phyloP scores from a whole-genome alignment of 2,888 invertebrate genomes.

The Lysandra bellargus region DNA sequence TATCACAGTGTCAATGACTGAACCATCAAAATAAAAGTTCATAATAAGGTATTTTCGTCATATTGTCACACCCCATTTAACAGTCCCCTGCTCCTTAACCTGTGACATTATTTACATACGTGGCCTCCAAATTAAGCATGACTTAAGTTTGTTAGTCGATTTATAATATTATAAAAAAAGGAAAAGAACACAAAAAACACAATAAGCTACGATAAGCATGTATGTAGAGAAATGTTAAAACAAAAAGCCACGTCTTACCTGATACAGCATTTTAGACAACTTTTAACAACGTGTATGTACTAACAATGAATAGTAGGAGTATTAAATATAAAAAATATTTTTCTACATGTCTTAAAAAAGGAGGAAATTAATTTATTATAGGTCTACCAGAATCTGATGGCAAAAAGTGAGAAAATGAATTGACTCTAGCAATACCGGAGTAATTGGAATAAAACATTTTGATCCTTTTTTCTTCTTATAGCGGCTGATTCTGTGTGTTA shows the following conservation, averaged over 20 bases:
- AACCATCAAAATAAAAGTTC: not conserved
- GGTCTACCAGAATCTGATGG: no score
- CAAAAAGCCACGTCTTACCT: not conserved
- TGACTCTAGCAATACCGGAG: no score
- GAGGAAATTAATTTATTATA: no score
- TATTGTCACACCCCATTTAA: not conserved
- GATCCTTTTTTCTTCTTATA: no score
- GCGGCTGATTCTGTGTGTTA: no score
- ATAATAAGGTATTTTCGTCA: not conserved
- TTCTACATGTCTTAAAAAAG: no score
- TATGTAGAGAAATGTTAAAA: not conserved
- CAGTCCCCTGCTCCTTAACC: not conserved
- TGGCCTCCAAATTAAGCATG: not conserved
- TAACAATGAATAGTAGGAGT: not conserved
- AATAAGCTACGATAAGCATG: slow-evolving; percentile 23
- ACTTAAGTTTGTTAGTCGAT: not conserved
- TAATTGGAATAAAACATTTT: no score
- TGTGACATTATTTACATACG: slow-evolving; percentile 6
- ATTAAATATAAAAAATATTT: no score
- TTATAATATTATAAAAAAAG: not conserved
- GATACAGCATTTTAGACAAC: not conserved
- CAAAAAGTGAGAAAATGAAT: no score
- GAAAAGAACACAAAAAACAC: not conserved
- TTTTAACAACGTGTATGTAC: not conserved
- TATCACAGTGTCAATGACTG: not conserved